These are phyloP conservation scores for Tapirus indicus DNA, from an alignment of 2,797 vertebrate species.

Conservation along the genomic window DNA sequence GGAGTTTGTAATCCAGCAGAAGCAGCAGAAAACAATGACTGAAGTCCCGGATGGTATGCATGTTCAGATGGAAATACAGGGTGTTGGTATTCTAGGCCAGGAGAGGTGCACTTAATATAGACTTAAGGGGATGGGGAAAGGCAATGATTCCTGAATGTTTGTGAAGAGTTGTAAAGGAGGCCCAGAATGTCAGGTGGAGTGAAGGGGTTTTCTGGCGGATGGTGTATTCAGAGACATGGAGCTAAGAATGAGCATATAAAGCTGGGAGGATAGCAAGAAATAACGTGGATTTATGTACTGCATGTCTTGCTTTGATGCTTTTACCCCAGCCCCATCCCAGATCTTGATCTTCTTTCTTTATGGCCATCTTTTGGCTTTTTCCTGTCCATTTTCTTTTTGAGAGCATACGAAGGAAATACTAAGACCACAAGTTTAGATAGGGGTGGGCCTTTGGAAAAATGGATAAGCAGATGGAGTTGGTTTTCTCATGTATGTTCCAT, in stretches of 20 bases:
- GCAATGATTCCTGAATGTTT: constrained; percentile 33
- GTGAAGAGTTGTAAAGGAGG: constrained; percentile 41
- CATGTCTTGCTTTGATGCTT: constrained; percentile 1
- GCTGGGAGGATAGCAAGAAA: constrained; percentile 40
- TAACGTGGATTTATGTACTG: neutral
- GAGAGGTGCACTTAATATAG: neutral
- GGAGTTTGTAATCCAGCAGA: constrained; percentile 21
- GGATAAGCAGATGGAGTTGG: neutral
- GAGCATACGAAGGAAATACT: constrained; percentile 28
- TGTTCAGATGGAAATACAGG: constrained; percentile 14
- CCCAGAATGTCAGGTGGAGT: neutral
- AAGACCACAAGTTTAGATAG: constrained; percentile 29
- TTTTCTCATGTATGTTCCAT: constrained; percentile 49
- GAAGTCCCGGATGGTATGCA: neutral
- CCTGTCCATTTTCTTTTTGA: constrained; percentile 21
- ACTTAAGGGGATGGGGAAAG: neutral
- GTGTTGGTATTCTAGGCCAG: neutral
- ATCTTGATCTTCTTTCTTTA: constrained; percentile 59
- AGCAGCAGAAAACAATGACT: constrained; percentile 4
- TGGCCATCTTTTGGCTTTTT: neutral
- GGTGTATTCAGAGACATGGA: neutral
- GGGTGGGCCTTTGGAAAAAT: neutral
- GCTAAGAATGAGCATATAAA: constrained; percentile 36
- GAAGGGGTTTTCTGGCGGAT: neutral
- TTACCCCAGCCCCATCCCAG: neutral